phyloP scores from a whole-genome alignment of 2,113 vertebrate species.

The Xiphias gladius region DNA sequence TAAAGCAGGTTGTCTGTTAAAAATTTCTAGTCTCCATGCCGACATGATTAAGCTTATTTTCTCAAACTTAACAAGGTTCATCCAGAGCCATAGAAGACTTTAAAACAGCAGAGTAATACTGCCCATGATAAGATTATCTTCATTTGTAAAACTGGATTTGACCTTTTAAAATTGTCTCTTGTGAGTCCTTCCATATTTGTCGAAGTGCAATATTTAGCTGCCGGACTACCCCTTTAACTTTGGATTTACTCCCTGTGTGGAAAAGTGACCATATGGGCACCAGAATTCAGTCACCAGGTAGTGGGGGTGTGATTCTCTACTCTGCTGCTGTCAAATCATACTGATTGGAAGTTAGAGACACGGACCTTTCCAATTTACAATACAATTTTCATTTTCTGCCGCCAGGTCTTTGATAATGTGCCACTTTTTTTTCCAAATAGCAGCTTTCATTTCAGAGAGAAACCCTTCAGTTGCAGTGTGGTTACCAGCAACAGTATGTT shows the following conservation, averaged over 20 bases:
- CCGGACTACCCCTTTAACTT: not conserved
- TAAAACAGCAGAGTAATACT: not conserved
- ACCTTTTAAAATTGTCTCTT: not conserved
- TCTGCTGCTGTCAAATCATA: not conserved
- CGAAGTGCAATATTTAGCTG: not conserved
- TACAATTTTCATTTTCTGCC: not conserved
- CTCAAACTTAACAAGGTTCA: not conserved
- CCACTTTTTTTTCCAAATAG: not conserved
- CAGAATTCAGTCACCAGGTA: not conserved
- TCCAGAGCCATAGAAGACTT: too few relatives aligned
- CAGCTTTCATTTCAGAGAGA: constrained; percentile 11
- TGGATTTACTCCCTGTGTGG: not conserved
- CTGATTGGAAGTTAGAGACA: not conserved
- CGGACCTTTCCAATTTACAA: not conserved
- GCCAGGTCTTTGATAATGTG: not conserved
- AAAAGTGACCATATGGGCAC: not conserved
- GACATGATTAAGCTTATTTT: too few relatives aligned
- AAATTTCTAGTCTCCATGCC: too few relatives aligned
- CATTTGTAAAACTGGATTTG: not conserved
- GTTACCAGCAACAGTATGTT: not conserved
- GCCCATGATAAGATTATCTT: not conserved
- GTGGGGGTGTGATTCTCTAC: not conserved
- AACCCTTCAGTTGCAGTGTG: not conserved
- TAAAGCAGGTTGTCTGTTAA: too few relatives aligned
- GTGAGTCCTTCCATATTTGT: not conserved